phyloP scores from a whole-genome alignment of 2,888 invertebrate genomes.

The Melieria crassipennis region DNA sequence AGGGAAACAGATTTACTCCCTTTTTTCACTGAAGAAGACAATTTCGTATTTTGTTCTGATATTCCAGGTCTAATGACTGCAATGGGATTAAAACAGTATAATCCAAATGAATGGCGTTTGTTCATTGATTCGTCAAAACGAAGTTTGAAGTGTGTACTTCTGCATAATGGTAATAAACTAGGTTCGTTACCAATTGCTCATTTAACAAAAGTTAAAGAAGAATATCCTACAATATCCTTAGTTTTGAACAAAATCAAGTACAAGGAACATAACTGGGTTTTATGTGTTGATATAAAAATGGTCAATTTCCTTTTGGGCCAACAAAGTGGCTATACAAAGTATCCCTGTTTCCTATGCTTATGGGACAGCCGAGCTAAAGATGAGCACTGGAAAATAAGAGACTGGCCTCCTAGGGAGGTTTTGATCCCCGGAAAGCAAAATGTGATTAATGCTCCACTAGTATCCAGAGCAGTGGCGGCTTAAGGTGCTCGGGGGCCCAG shows the following conservation, averaged over 20 bases:
- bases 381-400: too few species aligned
- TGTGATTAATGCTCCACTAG: too few species aligned
- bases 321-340: slow-evolving; percentile 27
- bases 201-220: slow-evolving; percentile 22
- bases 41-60: slow-evolving; percentile 5
- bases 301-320: slow-evolving; percentile 23
- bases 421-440: too few species aligned
- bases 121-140: slow-evolving; percentile 7
- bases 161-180: slow-evolving; percentile 18
- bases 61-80: not conserved
- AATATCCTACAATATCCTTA: slow-evolving; percentile 8
- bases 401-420: too few species aligned
- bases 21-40: not conserved
- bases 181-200: slow-evolving; percentile 16
- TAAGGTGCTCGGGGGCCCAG: too few species aligned
- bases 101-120: slow-evolving; percentile 13
- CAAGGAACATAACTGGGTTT: not conserved
- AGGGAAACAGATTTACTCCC: too few species aligned
- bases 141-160: slow-evolving; percentile 9
- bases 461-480: too few species aligned
- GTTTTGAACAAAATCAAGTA: slow-evolving; percentile 14
- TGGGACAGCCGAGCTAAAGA: too few species aligned
- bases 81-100: not conserved
- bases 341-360: too few species aligned
- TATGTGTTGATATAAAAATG: slow-evolving; percentile 27